Evolutionary conservation across 1,140 invertebrate species (phyloP).

Genomic region (Neodiprion virginianus): DNA sequence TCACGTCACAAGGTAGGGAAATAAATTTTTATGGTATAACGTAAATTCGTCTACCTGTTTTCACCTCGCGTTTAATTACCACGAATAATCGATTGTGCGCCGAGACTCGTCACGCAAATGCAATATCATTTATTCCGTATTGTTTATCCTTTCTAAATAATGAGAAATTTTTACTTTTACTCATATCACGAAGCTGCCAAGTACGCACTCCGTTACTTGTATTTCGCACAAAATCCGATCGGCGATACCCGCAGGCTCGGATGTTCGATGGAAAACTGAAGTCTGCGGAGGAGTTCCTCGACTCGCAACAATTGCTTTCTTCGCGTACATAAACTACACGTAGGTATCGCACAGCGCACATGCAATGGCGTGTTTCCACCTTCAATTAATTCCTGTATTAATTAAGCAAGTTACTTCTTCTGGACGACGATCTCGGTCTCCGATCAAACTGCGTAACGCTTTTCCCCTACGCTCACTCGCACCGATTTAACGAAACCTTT

Average conservation of each 20-base stretch:
- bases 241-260: constrained; percentile 42
- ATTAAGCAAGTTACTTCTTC: constrained; percentile 12
- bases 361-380: constrained; percentile 55
- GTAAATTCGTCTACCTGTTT: constrained; percentile 3
- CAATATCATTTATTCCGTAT: constrained; percentile 5
- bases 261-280: constrained; percentile 58
- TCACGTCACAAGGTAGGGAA: not conserved
- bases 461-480: not conserved
- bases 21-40: constrained; percentile 3
- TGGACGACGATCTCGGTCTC: not conserved
- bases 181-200: not conserved
- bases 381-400: constrained; percentile 46
- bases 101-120: constrained; percentile 14
- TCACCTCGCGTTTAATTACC: constrained; percentile 17
- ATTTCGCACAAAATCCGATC: constrained; percentile 22
- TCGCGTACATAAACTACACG: constrained; percentile 21
- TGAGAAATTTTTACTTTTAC: not conserved
- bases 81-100: constrained; percentile 24
- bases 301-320: constrained; percentile 55
- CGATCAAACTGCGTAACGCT: not conserved
- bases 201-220: not conserved
- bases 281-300: constrained; percentile 40
- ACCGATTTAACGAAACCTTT: too few relatives aligned
- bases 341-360: too few relatives aligned
- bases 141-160: constrained; percentile 12